Evolutionary conservation across 2,113 vertebrate species (phyloP).

Genomic region (Petrocephalus zakoni): DNA sequence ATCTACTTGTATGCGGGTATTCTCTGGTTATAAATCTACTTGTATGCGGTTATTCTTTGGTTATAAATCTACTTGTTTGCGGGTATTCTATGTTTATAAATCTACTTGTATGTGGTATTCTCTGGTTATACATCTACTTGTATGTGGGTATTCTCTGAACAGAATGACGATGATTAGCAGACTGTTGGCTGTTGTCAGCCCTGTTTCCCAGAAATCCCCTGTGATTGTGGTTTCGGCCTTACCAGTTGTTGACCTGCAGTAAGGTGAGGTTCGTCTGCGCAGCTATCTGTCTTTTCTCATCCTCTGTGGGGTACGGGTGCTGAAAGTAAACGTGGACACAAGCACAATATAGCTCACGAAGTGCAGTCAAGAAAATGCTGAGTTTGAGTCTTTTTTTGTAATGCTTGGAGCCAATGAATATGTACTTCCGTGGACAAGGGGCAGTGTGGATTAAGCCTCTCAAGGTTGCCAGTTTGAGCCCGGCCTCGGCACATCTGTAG

Average conservation of each 20-base stretch:
- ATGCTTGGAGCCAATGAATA: neutral
- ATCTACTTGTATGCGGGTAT: neutral
- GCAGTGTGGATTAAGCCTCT: no score
- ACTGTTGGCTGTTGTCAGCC: neutral
- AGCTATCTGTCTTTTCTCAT: constrained; percentile 95
- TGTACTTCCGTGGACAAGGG: neutral
- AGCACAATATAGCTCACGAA: neutral
- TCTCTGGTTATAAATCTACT: neutral
- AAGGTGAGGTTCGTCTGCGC: constrained; percentile 95
- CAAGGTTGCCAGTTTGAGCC: no score
- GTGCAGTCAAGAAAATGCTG: neutral
- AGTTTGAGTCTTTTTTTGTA: neutral
- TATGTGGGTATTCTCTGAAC: neutral
- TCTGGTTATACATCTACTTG: neutral
- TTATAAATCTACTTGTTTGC: neutral
- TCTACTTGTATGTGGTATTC: neutral
- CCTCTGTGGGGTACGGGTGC: constrained; percentile 98
- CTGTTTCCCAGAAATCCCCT: no score
- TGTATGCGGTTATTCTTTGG: neutral
- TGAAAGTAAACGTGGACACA: constrained; percentile 44
- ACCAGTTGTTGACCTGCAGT: constrained; percentile 99
- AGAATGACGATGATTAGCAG: neutral
- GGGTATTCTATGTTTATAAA: no score
- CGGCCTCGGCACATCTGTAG: no score
- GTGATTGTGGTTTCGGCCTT: constrained; percentile 44